Evolutionary conservation across 2,797 vertebrate genomes (phyloP).

Genomic region (Microchirus variegatus): DNA sequence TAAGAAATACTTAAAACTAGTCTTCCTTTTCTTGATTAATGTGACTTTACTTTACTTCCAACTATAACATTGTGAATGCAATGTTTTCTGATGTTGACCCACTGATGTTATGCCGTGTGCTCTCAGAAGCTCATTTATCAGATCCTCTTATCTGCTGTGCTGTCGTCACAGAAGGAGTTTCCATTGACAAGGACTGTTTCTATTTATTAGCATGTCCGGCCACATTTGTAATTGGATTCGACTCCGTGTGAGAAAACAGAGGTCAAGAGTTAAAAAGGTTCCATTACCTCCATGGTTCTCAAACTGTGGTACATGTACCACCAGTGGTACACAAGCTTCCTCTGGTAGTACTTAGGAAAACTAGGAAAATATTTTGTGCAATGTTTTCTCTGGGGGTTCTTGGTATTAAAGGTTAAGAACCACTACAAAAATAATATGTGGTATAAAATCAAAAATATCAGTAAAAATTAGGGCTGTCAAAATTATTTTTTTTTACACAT

Average conservation of each 20-base stretch:
- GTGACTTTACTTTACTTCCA: neutral
- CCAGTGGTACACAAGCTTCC: too few species aligned
- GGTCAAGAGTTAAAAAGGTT: slow-evolving; percentile 22
- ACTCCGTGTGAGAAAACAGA: slow-evolving; percentile 16
- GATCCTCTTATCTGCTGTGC: slow-evolving; percentile 75
- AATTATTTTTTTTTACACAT: too few species aligned
- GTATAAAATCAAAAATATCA: too few species aligned
- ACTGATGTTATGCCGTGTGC: too few species aligned
- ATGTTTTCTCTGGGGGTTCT: too few species aligned
- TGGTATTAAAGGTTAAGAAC: too few species aligned
- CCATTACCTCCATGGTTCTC: slow-evolving; percentile 5
- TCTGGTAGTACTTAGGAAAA: too few species aligned
- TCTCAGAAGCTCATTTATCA: slow-evolving; percentile 57
- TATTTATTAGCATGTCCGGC: slow-evolving; percentile 58
- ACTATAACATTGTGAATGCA: neutral
- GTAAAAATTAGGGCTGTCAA: too few species aligned
- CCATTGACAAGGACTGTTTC: slow-evolving; percentile 42
- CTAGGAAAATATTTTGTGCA: too few species aligned
- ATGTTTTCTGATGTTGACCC: slow-evolving; percentile 25
- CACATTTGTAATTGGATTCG: slow-evolving; percentile 50
- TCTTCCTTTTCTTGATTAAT: too few species aligned
- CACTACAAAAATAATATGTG: neutral
- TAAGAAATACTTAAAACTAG: too few species aligned
- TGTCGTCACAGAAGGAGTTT: slow-evolving; percentile 55
- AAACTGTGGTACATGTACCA: too few species aligned